Evolutionary conservation across 2,888 invertebrate species (phyloP).

Genomic region (Cheilosia urbana): DNA sequence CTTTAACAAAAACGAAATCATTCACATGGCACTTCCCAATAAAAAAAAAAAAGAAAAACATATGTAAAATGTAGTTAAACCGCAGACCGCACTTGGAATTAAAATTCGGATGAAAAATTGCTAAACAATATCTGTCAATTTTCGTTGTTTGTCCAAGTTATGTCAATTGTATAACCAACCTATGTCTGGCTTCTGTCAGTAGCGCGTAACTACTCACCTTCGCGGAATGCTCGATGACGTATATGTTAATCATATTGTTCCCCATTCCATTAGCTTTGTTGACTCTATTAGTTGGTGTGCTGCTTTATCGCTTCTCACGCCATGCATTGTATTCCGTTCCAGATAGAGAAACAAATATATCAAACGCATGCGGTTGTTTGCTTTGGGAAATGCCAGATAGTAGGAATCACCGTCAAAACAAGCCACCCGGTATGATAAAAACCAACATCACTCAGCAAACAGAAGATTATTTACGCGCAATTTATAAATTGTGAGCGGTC

Average conservation of each 20-base stretch:
- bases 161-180: too few species aligned
- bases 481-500: constrained; percentile 11
- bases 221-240: constrained; percentile 36
- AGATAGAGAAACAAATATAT: constrained; percentile 26
- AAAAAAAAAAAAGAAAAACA: too few species aligned
- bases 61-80: too few species aligned
- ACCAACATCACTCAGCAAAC: constrained; percentile 33
- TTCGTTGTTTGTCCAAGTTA: too few species aligned
- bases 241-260: constrained; percentile 19
- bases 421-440: constrained; percentile 37
- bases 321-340: constrained; percentile 13
- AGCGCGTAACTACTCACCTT: constrained; percentile 1
- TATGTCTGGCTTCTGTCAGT: too few species aligned
- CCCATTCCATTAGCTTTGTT: not conserved
- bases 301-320: constrained; percentile 1
- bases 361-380: constrained; percentile 27
- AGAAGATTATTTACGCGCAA: constrained; percentile 12
- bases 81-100: too few species aligned
- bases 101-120: too few species aligned
- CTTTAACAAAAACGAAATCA: too few species aligned
- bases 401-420: constrained; percentile 46
- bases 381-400: constrained; percentile 49
- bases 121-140: too few species aligned
- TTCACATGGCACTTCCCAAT: too few species aligned
- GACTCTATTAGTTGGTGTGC: not conserved